phyloP scores from a whole-genome alignment of 1,140 invertebrate genomes.

The Archivesica marissinica region DNA sequence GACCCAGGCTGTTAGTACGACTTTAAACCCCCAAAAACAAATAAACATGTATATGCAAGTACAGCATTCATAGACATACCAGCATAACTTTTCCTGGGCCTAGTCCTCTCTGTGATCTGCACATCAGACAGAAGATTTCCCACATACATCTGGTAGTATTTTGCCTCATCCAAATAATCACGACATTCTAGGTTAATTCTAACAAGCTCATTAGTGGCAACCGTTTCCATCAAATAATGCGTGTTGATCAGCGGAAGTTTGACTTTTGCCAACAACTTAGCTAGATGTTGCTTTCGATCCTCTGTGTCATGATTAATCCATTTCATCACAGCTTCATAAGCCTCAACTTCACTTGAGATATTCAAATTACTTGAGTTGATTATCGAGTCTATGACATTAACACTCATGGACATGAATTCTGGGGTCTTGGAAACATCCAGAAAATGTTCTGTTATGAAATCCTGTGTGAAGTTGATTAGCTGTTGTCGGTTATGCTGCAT shows the following conservation, averaged over 20 bases:
- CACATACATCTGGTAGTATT: constrained; percentile 82
- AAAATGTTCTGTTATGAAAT: constrained; percentile 82
- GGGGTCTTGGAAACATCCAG: constrained; percentile 77
- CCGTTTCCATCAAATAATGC: constrained; percentile 79
- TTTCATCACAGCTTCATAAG: constrained; percentile 81
- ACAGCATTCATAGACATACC: constrained; percentile 76
- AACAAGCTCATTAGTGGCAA: constrained; percentile 80
- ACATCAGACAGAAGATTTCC: constrained; percentile 77
- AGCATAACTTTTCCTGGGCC: constrained; percentile 83
- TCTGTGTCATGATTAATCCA: constrained; percentile 79
- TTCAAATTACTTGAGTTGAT: constrained; percentile 78
- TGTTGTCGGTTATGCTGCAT: constrained; percentile 81
- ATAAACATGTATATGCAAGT: too few species aligned
- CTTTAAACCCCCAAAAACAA: too few species aligned
- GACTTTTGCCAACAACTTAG: constrained; percentile 78
- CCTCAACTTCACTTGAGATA: constrained; percentile 80
- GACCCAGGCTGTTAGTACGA: too few species aligned
- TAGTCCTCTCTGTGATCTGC: constrained; percentile 77
- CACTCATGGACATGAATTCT: constrained; percentile 78
- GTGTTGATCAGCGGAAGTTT: constrained; percentile 81
- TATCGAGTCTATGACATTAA: constrained; percentile 70
- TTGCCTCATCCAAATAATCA: constrained; percentile 82
- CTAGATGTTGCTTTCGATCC: constrained; percentile 71
- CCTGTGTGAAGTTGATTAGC: constrained; percentile 80
- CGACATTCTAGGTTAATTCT: constrained; percentile 81